Base-by-base conservation (phyloP, 2,797 vertebrate genomes). In the Anguilla marmorata region DNA sequence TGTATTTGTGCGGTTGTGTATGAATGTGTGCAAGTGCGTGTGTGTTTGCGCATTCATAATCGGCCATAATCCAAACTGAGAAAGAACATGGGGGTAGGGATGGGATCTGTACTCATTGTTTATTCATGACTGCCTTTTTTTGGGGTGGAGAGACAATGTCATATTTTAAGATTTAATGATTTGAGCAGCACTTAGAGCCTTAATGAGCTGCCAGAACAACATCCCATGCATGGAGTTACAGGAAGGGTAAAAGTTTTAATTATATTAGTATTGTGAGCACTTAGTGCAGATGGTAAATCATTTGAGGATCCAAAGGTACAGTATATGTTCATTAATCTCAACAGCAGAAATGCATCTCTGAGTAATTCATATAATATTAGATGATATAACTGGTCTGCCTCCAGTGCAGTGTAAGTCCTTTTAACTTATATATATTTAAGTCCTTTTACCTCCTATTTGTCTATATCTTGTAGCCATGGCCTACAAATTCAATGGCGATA, bases 91-190 rank as follows among this genome's bases (percentile, higher is more conserved):
- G 72, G 5, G 3, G 37, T 3, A 9, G 41, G 19, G 21, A 12
- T 0, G 5, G 41, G 79, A 24, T 50, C n/a, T n/a, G 45, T 82
- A 82, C 21, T 48, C n/a, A 48, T 82, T 82, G 21, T 21, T 48
- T 82, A 82, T 82, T 82, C 45, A 82, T 82, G 79, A 82, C 48
- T 50, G 21, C 30, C 5, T 50, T 1, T 48, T 82, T 82, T 50
- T 21, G 79, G 79, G 45, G 21, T 11, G 24, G 41, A 82, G 24
- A n/a, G 41, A n/a, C 7, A 24, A 82, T 82, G 24, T 48, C 50
- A 48, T 82, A 50, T 82, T 82, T 82, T 82, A 82, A 82, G 79
- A 82, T 82, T 82, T 82, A 82, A 82, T 48, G 79, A 50, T 82
- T 48, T 80, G 76, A 80, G 76, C 27, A 24, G 45, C 79, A 50